Evolutionary conservation across 2,888 invertebrate genomes (phyloP), one percentile per base, ranked within the genome.

Genomic region (Pristionchus japonicus): DNA sequence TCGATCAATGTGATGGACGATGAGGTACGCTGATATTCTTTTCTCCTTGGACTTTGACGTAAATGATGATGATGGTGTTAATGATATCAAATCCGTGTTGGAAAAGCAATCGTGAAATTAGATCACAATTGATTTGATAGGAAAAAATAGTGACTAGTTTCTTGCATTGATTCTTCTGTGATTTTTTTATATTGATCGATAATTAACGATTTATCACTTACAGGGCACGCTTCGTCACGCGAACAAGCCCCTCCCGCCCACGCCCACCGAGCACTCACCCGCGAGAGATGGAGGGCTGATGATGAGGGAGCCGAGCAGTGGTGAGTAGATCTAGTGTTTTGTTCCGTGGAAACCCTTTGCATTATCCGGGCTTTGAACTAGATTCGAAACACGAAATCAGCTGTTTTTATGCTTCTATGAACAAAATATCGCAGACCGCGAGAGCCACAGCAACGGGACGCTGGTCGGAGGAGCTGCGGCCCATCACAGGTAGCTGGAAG

Each of bases 171-270:
- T n/a, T n/a, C n/a, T n/a, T n/a, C n/a, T n/a, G n/a, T n/a, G n/a
- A n/a, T n/a, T n/a, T n/a, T n/a, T n/a, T n/a, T n/a, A n/a, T n/a
- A 31, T 74, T 1, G 13, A 74, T 37, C 70, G 70, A 74, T 74
- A 11, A n/a, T 37, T 31, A 74, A 27, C n/a, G n/a, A 37, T 31
- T 9, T 27, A 34, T 82, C 74, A n/a, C 86, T 57, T 87, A 86
- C 52, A 90, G 88, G 90, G 90, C 84, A 94, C 93, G 4, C 89
- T 94, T 43, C 90, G 93, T 0, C 93, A 93, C 20, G 98, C 98
- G 89, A 98, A 97, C 95, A 96, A 98, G 92, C 98, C 98, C 87
- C 96, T 98, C 94, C 98, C 98, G 88, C 98, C 98, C 86, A 98
- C 98, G 87, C 98, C 98, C 67, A 98, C 97, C 95, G 98, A 98